Conservation (phyloP, 1,140 invertebrate species). For the Drosophila erecta region DNA sequence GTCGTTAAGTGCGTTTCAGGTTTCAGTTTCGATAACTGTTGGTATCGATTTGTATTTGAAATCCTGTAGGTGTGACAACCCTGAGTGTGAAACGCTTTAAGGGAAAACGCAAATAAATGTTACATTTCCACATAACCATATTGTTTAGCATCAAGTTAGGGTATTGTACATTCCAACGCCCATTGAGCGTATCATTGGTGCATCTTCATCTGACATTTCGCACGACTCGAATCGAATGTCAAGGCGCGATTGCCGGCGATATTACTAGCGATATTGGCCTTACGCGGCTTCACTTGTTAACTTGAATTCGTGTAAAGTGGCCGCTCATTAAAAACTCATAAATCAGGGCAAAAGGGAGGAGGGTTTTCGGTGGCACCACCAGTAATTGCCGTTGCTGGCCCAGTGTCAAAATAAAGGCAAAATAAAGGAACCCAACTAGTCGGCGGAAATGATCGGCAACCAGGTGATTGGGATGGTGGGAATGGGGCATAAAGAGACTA, state of each 20-base stretch:
- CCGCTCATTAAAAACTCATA: constrained; percentile 83
- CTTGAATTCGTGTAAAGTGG: constrained; percentile 75
- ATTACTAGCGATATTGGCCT: constrained; percentile 34
- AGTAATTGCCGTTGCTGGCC: constrained; percentile 68
- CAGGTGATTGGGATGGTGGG: constrained; percentile 26
- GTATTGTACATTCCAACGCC: constrained; percentile 51
- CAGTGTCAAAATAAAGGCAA: constrained; percentile 71
- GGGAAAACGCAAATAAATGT: too few species aligned
- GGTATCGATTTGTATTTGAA: too few species aligned
- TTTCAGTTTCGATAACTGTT: too few species aligned
- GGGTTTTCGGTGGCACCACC: constrained; percentile 21
- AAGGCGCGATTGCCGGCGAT: constrained; percentile 54
- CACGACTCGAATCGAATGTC: constrained; percentile 74
- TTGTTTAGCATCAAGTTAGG: constrained; percentile 4
- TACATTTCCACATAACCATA: background rate
- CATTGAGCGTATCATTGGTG: constrained; percentile 70
- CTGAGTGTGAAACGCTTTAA: too few species aligned
- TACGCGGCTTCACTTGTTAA: constrained; percentile 57
- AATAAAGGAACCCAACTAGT: constrained; percentile 24
- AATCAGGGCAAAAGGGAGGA: constrained; percentile 57
- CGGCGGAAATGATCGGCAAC: constrained; percentile 70
- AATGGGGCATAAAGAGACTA: constrained; percentile 5
- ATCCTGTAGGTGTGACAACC: too few species aligned
- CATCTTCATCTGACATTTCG: constrained; percentile 71
- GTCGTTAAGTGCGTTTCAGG: too few species aligned